phyloP scores from a whole-genome alignment of 2,888 invertebrate genomes.

The Hyles lineata region DNA sequence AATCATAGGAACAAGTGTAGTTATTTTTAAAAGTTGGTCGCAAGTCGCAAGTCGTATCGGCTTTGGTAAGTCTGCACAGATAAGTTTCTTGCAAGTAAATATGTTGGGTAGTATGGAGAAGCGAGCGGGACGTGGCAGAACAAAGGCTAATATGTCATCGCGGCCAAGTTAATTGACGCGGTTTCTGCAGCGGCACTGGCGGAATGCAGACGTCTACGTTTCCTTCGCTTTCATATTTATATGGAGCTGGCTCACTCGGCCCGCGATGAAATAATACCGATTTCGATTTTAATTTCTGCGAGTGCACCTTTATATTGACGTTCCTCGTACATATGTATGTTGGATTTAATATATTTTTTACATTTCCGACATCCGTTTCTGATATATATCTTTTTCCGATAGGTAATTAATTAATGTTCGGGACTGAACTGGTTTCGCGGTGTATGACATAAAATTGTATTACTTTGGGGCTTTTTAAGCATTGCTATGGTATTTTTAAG shows the following conservation, averaged over 20 bases:
- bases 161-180: slow-evolving; percentile 82
- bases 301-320: slow-evolving; percentile 3
- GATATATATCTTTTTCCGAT: neutral
- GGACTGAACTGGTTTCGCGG: neutral
- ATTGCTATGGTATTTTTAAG: no score
- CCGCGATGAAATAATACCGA: slow-evolving; percentile 28
- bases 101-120: slow-evolving; percentile 51
- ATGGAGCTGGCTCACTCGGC: slow-evolving; percentile 47
- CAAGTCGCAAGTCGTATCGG: slow-evolving; percentile 31
- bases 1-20: slow-evolving; percentile 26
- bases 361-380: neutral
- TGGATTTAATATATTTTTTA: slow-evolving; percentile 12
- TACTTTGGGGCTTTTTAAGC: no score
- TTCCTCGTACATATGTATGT: neutral
- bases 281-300: slow-evolving; percentile 26
- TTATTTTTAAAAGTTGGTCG: slow-evolving; percentile 24
- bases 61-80: slow-evolving; percentile 38
- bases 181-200: slow-evolving; percentile 79
- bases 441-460: neutral
- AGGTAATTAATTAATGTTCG: neutral
- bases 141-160: slow-evolving; percentile 84
- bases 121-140: slow-evolving; percentile 59
- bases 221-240: slow-evolving; percentile 81
- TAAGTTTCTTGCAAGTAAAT: slow-evolving; percentile 68
- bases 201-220: slow-evolving; percentile 80